Percentiles rank a stretch among this genome's conserved stretches.
These are phyloP conservation scores for Pemphigus obesinymphae DNA, from an alignment of 1,140 invertebrate genomes.

Conservation along the genomic window DNA sequence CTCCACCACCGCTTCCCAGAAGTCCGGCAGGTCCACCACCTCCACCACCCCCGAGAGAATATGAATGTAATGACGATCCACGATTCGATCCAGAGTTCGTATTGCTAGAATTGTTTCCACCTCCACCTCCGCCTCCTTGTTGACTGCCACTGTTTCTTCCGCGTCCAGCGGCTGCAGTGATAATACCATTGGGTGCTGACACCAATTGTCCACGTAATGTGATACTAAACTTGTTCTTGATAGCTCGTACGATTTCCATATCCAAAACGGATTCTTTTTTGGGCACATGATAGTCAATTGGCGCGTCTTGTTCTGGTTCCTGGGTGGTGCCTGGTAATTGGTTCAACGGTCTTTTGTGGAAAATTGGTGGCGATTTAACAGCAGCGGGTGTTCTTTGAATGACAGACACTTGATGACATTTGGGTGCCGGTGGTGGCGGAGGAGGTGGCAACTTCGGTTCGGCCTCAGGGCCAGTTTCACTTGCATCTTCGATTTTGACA, in stretches of 20 bases:
- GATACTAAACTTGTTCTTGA: slow-evolving; percentile 45
- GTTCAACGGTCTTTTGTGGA: slow-evolving; percentile 50
- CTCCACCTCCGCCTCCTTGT: slow-evolving; percentile 51
- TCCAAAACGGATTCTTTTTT: slow-evolving; percentile 60
- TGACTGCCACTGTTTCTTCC: slow-evolving; percentile 60
- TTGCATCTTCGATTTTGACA: slow-evolving; percentile 13
- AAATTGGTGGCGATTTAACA: slow-evolving; percentile 49
- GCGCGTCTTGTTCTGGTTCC: slow-evolving; percentile 68
- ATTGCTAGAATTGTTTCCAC: slow-evolving; percentile 56
- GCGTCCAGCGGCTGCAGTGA: slow-evolving; percentile 68
- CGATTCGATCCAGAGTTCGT: slow-evolving; percentile 61
- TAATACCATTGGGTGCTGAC: slow-evolving; percentile 55
- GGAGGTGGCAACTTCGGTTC: neutral
- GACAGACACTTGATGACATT: slow-evolving; percentile 53
- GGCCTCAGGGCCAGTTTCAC: neutral
- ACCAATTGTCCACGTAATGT: slow-evolving; percentile 63
- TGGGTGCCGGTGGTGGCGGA: slow-evolving; percentile 28
- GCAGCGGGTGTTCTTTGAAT: slow-evolving; percentile 72
- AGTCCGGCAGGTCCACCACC: slow-evolving; percentile 52
- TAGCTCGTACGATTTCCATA: slow-evolving; percentile 52
- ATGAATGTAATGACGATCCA: slow-evolving; percentile 52
- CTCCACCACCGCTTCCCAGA: slow-evolving; percentile 49
- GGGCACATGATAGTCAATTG: slow-evolving; percentile 81
- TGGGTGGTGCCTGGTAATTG: slow-evolving; percentile 49
- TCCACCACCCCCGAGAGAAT: slow-evolving; percentile 51